Conservation (phyloP, 2,797 vertebrate genomes). For the Rousettus madagascariensis region DNA sequence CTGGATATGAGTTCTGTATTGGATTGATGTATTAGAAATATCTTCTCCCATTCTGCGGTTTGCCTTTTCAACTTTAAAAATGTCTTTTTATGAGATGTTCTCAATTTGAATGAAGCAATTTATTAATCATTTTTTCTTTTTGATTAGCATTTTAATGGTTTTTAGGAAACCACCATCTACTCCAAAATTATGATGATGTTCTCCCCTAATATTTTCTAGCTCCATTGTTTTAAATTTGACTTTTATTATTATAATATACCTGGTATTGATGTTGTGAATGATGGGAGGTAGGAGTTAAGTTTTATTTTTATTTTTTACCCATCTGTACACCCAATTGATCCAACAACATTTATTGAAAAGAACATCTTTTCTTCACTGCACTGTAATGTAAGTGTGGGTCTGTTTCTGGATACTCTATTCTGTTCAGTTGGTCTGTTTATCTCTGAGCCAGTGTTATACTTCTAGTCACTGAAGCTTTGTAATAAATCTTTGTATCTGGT, state of each 20-base stretch:
- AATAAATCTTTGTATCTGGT: neutral
- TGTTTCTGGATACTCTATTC: neutral
- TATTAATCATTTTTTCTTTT: neutral
- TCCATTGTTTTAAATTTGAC: neutral
- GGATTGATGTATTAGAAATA: neutral
- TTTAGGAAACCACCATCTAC: neutral
- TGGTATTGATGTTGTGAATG: neutral
- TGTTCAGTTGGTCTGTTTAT: neutral
- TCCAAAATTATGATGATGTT: neutral
- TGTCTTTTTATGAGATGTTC: neutral
- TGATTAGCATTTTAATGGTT: neutral
- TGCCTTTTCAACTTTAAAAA: neutral
- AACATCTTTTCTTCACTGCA: neutral
- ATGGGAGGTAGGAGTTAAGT: neutral
- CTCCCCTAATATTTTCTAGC: neutral
- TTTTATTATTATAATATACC: neutral
- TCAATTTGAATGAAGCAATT: neutral
- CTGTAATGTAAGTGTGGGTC: neutral
- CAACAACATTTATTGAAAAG: neutral
- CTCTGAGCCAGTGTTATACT: neutral
- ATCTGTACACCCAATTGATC: neutral
- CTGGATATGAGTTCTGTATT: neutral
- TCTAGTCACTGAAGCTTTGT: neutral
- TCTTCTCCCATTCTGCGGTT: neutral
- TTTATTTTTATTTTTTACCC: neutral